Conservation (phyloP, 2,113 vertebrate species). For the Salvelinus sp. region DNA sequence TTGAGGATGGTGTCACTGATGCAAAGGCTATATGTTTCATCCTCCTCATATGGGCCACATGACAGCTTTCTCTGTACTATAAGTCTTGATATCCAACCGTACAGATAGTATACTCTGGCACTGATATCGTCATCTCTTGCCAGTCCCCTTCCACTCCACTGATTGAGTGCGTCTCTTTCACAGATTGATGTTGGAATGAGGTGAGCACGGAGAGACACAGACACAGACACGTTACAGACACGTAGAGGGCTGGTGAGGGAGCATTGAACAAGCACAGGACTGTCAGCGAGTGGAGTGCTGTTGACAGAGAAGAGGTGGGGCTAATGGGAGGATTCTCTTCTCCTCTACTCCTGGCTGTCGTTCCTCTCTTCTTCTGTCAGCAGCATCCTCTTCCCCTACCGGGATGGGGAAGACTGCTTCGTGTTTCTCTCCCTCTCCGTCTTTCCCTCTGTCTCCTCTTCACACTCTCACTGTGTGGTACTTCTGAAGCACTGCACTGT, state of each 20-base stretch:
- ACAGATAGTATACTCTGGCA: background rate
- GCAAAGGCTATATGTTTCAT: background rate
- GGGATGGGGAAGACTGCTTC: too few species aligned
- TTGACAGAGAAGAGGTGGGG: background rate
- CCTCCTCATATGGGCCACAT: background rate
- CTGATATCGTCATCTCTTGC: background rate
- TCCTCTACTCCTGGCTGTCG: too few species aligned
- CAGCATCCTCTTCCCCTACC: too few species aligned
- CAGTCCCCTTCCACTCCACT: background rate
- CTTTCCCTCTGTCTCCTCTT: background rate
- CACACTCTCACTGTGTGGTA: too few species aligned
- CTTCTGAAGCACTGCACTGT: too few species aligned
- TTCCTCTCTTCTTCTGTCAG: too few species aligned
- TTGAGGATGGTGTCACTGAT: background rate
- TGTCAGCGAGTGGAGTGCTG: conserved; percentile 12
- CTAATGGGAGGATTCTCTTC: too few species aligned
- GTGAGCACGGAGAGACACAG: conserved; percentile 23
- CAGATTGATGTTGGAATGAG: conserved; percentile 11
- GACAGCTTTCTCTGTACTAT: background rate
- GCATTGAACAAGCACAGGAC: conserved; percentile 14
- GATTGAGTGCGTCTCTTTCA: background rate
- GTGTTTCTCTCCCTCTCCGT: background rate
- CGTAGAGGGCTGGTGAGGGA: conserved; percentile 21
- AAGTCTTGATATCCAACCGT: background rate
- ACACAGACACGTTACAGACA: conserved; percentile 18